A percentile compares a stretch with the other conserved stretches of the same genome.
Evolutionary conservation across 2,888 invertebrate genomes (phyloP).

Genomic region (Megalurothrips usitatus): DNA sequence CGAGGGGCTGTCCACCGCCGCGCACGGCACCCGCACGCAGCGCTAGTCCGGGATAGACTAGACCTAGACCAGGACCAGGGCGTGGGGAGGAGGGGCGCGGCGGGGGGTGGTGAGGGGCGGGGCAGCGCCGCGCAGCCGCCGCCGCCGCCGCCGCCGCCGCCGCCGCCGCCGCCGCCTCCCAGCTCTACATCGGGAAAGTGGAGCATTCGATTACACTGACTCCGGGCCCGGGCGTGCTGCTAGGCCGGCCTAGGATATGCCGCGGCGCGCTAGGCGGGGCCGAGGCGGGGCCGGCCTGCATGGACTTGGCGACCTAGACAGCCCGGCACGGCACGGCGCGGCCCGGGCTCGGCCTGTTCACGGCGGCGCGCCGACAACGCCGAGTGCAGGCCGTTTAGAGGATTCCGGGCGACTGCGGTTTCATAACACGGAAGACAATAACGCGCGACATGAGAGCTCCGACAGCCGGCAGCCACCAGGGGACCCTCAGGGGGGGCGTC

Average conservation of each 20-base stretch:
- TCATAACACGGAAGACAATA: conserved; percentile 21
- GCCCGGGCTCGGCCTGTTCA: no score
- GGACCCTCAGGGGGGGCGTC: background rate
- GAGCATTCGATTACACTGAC: conserved; percentile 21
- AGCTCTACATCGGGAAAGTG: conserved; percentile 13
- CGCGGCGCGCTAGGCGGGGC: background rate
- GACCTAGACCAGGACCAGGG: background rate
- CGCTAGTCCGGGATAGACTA: background rate
- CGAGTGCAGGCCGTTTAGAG: background rate
- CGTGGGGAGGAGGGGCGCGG: background rate
- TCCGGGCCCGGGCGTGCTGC: conserved; percentile 46
- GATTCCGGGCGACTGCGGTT: background rate
- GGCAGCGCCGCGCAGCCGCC: no score
- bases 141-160: no score
- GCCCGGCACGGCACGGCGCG: background rate
- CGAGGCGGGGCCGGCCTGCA: background rate
- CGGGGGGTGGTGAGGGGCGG: background rate
- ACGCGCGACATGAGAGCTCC: background rate
- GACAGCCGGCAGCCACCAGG: no score
- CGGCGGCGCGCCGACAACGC: background rate
- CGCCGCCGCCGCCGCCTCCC: background rate
- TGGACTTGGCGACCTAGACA: background rate
- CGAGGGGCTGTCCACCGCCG: background rate
- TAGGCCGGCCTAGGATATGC: conserved; percentile 41
- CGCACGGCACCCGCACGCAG: conserved; percentile 27